Conservation (phyloP, 2,113 vertebrate genomes). For the Trachemys scripta region DNA sequence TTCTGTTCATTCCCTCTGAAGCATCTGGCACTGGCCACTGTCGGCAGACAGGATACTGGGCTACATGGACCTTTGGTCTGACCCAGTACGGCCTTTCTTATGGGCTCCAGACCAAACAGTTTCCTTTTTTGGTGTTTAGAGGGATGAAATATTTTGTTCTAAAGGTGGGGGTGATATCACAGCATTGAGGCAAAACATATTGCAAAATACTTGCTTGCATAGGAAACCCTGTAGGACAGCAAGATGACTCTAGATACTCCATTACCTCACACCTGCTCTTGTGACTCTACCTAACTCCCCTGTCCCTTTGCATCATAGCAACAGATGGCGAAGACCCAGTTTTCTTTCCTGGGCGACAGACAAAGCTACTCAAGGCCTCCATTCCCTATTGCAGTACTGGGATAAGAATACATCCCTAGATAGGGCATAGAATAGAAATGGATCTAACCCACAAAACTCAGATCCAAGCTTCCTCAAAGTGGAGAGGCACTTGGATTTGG, state of each 20-base stretch:
- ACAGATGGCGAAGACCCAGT: neutral
- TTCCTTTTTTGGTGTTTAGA: neutral
- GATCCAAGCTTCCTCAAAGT: neutral
- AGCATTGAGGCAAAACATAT: neutral
- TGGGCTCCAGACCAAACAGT: neutral
- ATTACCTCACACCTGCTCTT: neutral
- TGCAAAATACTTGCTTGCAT: neutral
- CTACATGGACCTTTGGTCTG: no score
- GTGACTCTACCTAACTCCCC: neutral
- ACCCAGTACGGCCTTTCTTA: no score
- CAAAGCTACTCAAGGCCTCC: neutral
- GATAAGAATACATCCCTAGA: neutral
- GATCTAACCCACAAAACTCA: neutral
- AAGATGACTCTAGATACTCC: neutral
- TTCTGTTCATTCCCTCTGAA: no score
- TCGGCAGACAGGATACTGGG: no score
- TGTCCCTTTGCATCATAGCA: neutral
- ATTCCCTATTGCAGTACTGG: neutral
- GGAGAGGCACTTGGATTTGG: neutral
- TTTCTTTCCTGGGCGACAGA: neutral
- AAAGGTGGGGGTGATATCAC: neutral
- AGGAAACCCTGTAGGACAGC: neutral
- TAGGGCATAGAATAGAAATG: neutral
- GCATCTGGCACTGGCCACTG: no score
- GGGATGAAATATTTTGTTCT: neutral